These are phyloP conservation scores for Prenolepis imparis DNA, from an alignment of 2,888 invertebrate species.

Conservation along the genomic window DNA sequence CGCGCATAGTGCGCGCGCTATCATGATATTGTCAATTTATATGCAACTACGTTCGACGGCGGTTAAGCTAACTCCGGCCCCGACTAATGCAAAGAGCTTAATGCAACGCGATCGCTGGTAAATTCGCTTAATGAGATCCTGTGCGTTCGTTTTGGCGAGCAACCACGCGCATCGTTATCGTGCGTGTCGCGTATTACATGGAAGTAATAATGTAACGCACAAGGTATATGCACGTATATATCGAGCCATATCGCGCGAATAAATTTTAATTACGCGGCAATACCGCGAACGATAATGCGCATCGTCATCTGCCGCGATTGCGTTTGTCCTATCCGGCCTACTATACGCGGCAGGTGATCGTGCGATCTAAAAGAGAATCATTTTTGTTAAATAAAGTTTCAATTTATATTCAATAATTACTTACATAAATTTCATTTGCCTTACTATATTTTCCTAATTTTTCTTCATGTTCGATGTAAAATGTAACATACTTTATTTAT, in stretches of 20 bases:
- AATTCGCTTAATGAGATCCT: conserved; percentile 50
- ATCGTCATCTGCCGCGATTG: conserved; percentile 50
- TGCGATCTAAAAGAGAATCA: conserved; percentile 1
- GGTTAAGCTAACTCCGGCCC: conserved; percentile 25
- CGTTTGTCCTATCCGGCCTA: conserved; percentile 34
- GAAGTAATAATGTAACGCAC: conserved; percentile 36
- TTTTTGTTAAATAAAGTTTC: conserved; percentile 15
- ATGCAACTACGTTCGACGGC: conserved; percentile 40
- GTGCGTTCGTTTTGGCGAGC: conserved; percentile 23
- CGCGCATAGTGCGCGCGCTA: conserved; percentile 31
- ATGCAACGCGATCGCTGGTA: conserved; percentile 53
- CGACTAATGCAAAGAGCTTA: conserved; percentile 19
- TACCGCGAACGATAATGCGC: conserved; percentile 48
- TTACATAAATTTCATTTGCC: background rate
- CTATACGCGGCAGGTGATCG: conserved; percentile 18
- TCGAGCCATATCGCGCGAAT: conserved; percentile 45
- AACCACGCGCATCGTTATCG: conserved; percentile 43
- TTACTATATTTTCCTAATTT: background rate
- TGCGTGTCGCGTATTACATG: conserved; percentile 55
- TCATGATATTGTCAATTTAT: conserved; percentile 52
- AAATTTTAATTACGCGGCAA: conserved; percentile 54
- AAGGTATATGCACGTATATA: conserved; percentile 18
- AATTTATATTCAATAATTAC: conserved; percentile 15
- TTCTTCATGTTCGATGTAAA: background rate
- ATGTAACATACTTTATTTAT: background rate